Evolutionary conservation across 2,113 vertebrate genomes (phyloP), one percentile per base, ranked within the genome.

Genomic region (Formicarius rufipectus): DNA sequence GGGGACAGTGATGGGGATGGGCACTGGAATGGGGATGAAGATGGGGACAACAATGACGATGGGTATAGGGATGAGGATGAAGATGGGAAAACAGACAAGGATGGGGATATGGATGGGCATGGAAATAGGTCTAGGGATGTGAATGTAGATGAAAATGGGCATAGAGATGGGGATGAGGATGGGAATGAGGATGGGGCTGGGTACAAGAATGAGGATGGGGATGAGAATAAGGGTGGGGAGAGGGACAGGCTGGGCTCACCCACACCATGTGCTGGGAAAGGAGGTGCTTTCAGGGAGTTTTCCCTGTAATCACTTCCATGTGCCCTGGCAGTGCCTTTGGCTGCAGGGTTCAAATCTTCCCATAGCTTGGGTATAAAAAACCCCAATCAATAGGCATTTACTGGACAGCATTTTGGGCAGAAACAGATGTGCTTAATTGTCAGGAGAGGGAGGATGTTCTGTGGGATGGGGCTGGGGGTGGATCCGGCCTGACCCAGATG

Each of bases 291-390:
- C 3, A 2, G 72, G 39, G 37, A 25, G n/a, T 12, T 68, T 37
- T 68, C 53, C 66, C 44, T 56, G 35, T 83, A 79, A 95, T 93
- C 30, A 4, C 37, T 96, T 76, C 95, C 95, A 88, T 44, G 58
- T 83, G 86, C 21, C 77, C 30, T 35, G 6, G 69, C 75, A 63
- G 52, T 63, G 55, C 56, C 56, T 59, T n/a, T 45, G 60, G 44
- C 37, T 49, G 73, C 33, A 39, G 58, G 31, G 33, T 24, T 5
- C 33, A 21, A 45, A 30, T 50, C 37, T 64, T 49, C 58, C 12
- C 35, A 17, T 1, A 28, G 75, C 20, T 11, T 17, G 45, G 85
- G 37, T 62, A 45, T 3, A 25, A 22, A 68, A 71, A 64, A 64
- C 58, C 55, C 55, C 72, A 64, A 52, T 50, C 83, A 72, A 58